These are phyloP conservation scores for Parazoanthus swiftii DNA, from an alignment of 92 coral and sea anemone genomes.

Conservation along the genomic window DNA sequence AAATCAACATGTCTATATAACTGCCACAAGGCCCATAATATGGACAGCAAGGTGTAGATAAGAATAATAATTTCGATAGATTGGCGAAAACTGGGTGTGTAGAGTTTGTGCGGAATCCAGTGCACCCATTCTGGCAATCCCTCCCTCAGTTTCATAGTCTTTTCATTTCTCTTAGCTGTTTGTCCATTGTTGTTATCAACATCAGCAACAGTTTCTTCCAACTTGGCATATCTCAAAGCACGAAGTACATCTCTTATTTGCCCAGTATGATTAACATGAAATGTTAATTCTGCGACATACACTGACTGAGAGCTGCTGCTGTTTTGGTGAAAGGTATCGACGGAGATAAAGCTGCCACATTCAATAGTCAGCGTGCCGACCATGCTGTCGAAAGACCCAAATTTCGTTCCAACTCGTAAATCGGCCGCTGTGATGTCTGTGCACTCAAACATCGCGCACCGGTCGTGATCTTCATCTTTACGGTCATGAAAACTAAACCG, in stretches of 20 bases:
- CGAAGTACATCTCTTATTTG: constrained; percentile 88
- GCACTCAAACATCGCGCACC: constrained; percentile 63
- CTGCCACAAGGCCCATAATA: constrained; percentile 99
- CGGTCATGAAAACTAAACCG: constrained; percentile 65
- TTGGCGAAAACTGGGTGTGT: constrained; percentile 75
- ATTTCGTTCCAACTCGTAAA: constrained; percentile 83
- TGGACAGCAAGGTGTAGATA: constrained; percentile 83
- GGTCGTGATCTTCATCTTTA: constrained; percentile 70
- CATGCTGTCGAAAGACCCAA: constrained; percentile 92
- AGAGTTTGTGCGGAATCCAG: constrained; percentile 76
- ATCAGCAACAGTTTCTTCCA: constrained; percentile 30
- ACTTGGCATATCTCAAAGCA: constrained; percentile 72
- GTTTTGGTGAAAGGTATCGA: constrained; percentile 37
- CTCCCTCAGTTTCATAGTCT: constrained; percentile 60
- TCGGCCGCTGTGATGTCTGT: constrained; percentile 84
- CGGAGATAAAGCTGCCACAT: constrained; percentile 58
- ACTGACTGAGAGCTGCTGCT: constrained; percentile 21
- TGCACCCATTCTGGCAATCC: constrained; percentile 95
- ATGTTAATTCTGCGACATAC: constrained; percentile 73
- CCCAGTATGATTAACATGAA: constrained; percentile 93
- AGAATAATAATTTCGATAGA: constrained; percentile 68
- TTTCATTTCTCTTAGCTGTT: background rate
- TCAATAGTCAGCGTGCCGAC: constrained; percentile 80
- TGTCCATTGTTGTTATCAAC: constrained; percentile 18
- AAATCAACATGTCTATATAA: constrained; percentile 94